These are phyloP conservation scores for Pedionomus torquatus DNA, from an alignment of 2,113 vertebrate species.

Conservation along the genomic window DNA sequence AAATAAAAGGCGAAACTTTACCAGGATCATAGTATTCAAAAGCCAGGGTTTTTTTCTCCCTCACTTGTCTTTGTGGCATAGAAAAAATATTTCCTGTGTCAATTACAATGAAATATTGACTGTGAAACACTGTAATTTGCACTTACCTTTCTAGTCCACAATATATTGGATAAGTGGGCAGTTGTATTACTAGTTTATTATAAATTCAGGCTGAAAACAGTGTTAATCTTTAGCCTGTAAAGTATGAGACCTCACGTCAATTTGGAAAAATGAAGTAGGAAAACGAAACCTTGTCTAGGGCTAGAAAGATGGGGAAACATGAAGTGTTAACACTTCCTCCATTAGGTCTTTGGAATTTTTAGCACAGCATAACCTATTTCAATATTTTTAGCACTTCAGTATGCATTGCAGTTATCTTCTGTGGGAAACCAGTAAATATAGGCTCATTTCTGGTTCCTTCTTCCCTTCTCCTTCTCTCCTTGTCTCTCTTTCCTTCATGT, in stretches of 20 bases:
- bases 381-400: neutral
- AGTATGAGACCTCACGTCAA: neutral
- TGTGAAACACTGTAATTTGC: neutral
- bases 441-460: neutral
- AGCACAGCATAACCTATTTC: neutral
- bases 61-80: neutral
- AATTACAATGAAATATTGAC: neutral
- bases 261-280: neutral
- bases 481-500: neutral
- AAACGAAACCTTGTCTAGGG: neutral
- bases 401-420: neutral
- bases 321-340: neutral
- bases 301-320: neutral
- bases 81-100: neutral
- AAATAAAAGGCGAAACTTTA: neutral
- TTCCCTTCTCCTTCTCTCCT: neutral
- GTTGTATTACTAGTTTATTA: neutral
- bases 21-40: neutral
- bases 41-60: neutral
- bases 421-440: neutral
- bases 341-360: neutral
- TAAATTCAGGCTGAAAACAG: neutral
- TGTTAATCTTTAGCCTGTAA: neutral
- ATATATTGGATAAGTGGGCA: neutral
- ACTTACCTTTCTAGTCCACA: neutral